A percentile compares a stretch with the other conserved stretches of the same genome.
These are phyloP conservation scores for Gallinago paraguaiae DNA, from an alignment of 2,113 vertebrate genomes.

Conservation along the genomic window DNA sequence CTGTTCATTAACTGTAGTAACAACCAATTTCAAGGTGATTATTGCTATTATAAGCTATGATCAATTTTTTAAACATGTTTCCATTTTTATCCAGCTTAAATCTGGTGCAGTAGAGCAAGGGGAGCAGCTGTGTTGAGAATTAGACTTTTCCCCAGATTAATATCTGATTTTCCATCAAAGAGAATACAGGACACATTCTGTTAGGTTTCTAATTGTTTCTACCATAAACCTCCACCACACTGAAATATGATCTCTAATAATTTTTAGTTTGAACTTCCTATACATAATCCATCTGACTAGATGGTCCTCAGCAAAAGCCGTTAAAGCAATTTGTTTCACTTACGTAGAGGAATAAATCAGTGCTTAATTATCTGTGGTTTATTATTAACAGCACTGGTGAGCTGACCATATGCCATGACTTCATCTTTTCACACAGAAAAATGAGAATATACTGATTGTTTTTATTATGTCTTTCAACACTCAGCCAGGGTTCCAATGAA, in stretches of 20 bases:
- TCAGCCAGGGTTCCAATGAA: neutral
- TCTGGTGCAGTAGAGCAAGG: slow-evolving; percentile 58
- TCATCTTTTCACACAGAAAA: slow-evolving; percentile 78
- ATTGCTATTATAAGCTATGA: slow-evolving; percentile 78
- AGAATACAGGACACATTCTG: slow-evolving; percentile 76
- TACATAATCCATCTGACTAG: slow-evolving; percentile 78
- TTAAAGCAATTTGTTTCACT: slow-evolving; percentile 84
- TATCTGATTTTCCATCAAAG: slow-evolving; percentile 81
- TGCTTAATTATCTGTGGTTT: slow-evolving; percentile 81
- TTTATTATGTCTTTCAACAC: slow-evolving; percentile 71
- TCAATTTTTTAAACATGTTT: slow-evolving; percentile 78
- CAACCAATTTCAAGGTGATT: slow-evolving; percentile 83
- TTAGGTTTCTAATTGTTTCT: slow-evolving; percentile 81
- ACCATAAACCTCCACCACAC: slow-evolving; percentile 74
- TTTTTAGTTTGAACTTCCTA: slow-evolving; percentile 80
- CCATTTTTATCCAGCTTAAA: slow-evolving; percentile 72
- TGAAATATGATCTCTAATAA: slow-evolving; percentile 79
- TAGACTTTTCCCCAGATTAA: slow-evolving; percentile 78
- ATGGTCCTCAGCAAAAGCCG: slow-evolving; percentile 73
- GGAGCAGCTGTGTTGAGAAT: slow-evolving; percentile 76
- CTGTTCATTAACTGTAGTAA: slow-evolving; percentile 76
- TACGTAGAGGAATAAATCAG: slow-evolving; percentile 81
- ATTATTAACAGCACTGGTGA: slow-evolving; percentile 80
- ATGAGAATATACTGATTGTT: slow-evolving; percentile 75
- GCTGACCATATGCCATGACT: slow-evolving; percentile 83